Conservation (phyloP, 2,888 invertebrate genomes). For the Gastracanthus pulcherrimus region DNA sequence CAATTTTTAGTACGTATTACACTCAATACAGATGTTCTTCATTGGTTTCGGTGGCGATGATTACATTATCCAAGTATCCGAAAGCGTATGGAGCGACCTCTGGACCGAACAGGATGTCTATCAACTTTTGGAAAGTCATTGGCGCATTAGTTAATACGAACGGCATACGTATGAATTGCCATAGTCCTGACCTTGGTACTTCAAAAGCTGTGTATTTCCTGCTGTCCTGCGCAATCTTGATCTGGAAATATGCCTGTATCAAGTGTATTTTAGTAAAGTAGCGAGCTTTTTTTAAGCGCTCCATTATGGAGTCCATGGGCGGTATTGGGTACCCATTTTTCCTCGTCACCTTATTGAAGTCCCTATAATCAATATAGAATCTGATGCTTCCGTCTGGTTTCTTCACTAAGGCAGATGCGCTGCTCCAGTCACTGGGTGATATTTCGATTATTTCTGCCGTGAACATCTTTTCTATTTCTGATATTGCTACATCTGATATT, state of each 20-base stretch:
- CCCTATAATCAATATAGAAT: background rate
- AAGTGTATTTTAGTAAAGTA: background rate
- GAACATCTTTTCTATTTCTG: no score
- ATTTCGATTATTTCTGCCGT: background rate
- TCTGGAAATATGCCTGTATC: background rate
- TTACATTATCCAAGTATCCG: background rate
- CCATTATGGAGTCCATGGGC: background rate
- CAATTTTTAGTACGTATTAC: background rate
- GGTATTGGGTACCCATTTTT: background rate
- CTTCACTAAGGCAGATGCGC: background rate
- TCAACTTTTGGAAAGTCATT: background rate
- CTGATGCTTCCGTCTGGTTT: background rate
- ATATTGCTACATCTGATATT: no score
- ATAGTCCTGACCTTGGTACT: background rate
- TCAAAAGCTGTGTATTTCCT: background rate
- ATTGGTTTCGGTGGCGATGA: background rate
- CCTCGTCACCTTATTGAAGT: background rate
- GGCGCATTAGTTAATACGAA: background rate
- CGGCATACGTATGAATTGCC: background rate
- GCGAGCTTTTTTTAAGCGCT: background rate
- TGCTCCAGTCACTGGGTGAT: background rate
- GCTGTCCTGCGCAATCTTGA: background rate
- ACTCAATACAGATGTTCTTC: background rate
- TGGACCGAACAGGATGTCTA: background rate
- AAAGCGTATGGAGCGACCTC: background rate